Evolutionary conservation across 1,140 invertebrate genomes (phyloP), one percentile per base, ranked within the genome.

Genomic region (Paralvinella palmiformis): DNA sequence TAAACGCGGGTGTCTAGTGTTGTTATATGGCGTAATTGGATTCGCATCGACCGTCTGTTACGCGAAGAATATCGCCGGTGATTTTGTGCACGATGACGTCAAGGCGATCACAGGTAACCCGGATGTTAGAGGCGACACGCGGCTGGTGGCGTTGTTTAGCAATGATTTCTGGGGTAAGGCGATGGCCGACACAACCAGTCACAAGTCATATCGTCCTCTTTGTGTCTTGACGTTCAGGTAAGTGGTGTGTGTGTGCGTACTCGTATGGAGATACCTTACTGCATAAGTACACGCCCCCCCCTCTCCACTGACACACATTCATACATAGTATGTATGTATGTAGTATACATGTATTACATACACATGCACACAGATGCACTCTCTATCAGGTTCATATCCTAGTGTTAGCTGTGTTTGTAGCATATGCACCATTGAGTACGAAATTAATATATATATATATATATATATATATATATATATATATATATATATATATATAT

Each of bases 141-240:
- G 91, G 1, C 77, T 93, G 44, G 86, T 86, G 59, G 91, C 93
- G 80, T 86, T 96, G 37, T 94, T 95, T 79, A 86, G 88, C 72
- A 94, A 96, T 80, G 94, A 96, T 81, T 97, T 96, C 76, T 97
- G 94, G 94, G 94, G 94, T 61, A 94, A 91, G 65, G 90, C 91
- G 57, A 96, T 97, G 86, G 87, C 91, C 73, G 94, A 94, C 87
- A 90, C 91, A 24, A 67, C 53, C 20, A 81, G 79, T 53, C 94
- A 98, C 83, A 95, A 95, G 72, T 96, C 93, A 3, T 97, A 96
- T 82, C 85, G 94, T 44, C 94, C 94, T 1, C 83, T 97, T 59
- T 92, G 90, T 70, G 91, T 94, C 31, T 85, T 96, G 31, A 90
- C 91, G 1, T 97, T 96, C 83, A 86, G 93, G 72, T 87, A 63